phyloP scores from a whole-genome alignment of 1,140 invertebrate species.

The Sitophilus oryzae region DNA sequence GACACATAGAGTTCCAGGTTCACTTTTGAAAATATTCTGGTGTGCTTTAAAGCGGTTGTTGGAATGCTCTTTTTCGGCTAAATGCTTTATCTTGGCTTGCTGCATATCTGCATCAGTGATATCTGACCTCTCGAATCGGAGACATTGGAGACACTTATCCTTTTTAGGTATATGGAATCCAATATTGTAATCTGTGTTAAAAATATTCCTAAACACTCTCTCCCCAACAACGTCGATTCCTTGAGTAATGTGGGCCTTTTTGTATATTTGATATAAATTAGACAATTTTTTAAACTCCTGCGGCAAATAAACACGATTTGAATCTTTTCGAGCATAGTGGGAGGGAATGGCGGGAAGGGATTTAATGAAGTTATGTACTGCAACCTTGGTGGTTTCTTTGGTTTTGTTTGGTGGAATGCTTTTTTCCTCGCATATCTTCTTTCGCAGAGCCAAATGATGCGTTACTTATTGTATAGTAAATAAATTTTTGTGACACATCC shows the following conservation, averaged over 20 bases:
- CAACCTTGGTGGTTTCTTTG: slow-evolving; percentile 1
- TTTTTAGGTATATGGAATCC: slow-evolving; percentile 32
- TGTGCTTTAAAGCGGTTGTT: slow-evolving; percentile 22
- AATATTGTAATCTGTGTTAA: slow-evolving; percentile 26
- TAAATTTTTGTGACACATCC: slow-evolving; percentile 1
- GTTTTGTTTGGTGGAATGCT: no score
- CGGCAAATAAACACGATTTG: background rate
- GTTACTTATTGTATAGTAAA: slow-evolving; percentile 3
- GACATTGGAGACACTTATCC: slow-evolving; percentile 33
- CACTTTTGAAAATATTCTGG: slow-evolving; percentile 15
- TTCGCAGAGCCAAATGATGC: slow-evolving; percentile 2
- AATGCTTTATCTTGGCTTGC: slow-evolving; percentile 12
- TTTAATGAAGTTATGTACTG: slow-evolving; percentile 2
- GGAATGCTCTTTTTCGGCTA: slow-evolving; percentile 22
- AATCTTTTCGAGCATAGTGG: background rate
- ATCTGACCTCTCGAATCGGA: slow-evolving; percentile 14
- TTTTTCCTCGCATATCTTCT: no score
- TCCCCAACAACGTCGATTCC: background rate
- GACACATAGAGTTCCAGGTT: slow-evolving; percentile 20
- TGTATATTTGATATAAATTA: slow-evolving; percentile 1
- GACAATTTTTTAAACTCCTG: background rate
- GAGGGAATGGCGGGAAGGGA: background rate
- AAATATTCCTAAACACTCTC: no score
- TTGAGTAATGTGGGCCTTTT: slow-evolving; percentile 1
- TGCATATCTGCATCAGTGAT: slow-evolving; percentile 17